Percentiles rank a stretch among this genome's conserved stretches.
Evolutionary conservation across 1,140 invertebrate species (phyloP).

Genomic region (Drosophila azteca): DNA sequence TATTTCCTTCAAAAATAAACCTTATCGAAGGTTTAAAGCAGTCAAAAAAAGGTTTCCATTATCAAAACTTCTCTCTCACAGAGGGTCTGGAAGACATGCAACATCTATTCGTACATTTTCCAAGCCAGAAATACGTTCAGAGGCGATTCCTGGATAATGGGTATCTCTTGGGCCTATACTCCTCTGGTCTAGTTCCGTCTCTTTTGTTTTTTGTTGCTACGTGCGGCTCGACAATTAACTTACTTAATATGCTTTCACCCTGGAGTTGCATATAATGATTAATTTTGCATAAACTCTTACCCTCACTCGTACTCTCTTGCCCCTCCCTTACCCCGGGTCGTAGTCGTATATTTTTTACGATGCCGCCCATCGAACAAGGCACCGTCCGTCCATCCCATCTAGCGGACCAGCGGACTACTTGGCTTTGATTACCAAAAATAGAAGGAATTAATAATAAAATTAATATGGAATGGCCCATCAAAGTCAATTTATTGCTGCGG

Average conservation of each 20-base stretch:
- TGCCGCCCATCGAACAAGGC: constrained; percentile 34
- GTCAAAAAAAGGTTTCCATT: no score
- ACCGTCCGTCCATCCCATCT: not conserved
- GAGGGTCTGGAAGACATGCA: no score
- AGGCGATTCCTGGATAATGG: no score
- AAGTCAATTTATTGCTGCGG: constrained; percentile 56
- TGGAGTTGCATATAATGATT: constrained; percentile 67
- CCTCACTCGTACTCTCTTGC: no score
- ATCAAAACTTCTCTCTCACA: no score
- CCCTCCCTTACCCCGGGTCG: no score
- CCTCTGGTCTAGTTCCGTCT: no score
- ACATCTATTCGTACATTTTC: no score
- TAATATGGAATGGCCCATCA: constrained; percentile 63
- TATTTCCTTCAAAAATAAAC: no score
- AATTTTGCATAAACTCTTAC: constrained; percentile 24
- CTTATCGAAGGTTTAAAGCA: no score
- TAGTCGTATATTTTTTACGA: constrained; percentile 8
- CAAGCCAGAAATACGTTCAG: no score
- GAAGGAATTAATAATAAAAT: constrained; percentile 68
- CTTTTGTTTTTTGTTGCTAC: constrained; percentile 15
- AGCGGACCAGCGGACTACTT: not conserved
- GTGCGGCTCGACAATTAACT: constrained; percentile 60
- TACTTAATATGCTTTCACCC: constrained; percentile 68
- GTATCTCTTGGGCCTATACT: no score
- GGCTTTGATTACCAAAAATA: constrained; percentile 61